A percentile compares a stretch with the other conserved stretches of the same genome.
phyloP scores from a whole-genome alignment of 2,797 vertebrate species.

The Xiphorhynchus erythropygius region DNA sequence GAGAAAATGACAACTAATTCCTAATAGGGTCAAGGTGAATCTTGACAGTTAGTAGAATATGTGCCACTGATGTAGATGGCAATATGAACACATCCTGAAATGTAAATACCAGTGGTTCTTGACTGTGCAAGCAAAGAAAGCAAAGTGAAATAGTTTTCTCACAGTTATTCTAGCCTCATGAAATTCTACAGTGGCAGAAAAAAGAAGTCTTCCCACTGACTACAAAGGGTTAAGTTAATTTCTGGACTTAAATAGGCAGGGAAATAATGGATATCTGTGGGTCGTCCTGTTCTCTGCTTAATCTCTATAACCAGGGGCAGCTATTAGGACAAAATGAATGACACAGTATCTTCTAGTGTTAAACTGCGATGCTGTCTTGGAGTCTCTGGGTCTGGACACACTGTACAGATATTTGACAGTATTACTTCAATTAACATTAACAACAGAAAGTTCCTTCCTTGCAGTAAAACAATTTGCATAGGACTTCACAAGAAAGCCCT shows the following conservation, averaged over 20 bases:
- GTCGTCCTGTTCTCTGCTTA: not conserved
- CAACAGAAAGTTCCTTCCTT: slow-evolving; percentile 50
- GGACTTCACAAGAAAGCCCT: slow-evolving; percentile 58
- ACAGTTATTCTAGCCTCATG: not conserved
- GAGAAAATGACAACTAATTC: not conserved
- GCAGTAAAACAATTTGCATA: slow-evolving; percentile 52
- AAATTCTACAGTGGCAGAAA: not conserved
- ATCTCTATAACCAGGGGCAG: not conserved
- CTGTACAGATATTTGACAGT: slow-evolving; percentile 56
- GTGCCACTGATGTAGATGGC: not conserved
- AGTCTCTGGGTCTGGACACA: slow-evolving; percentile 34
- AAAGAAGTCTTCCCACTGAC: not conserved
- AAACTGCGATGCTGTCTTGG: slow-evolving; percentile 26
- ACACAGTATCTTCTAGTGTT: not conserved
- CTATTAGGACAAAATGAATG: slow-evolving; percentile 4
- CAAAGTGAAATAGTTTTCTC: not conserved
- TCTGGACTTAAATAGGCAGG: not conserved
- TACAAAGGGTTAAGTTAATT: not conserved
- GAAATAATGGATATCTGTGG: not conserved
- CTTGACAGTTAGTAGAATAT: not conserved
- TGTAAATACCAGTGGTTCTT: not conserved
- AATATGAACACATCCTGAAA: not conserved
- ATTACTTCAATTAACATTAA: slow-evolving; percentile 51
- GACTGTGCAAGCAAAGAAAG: not conserved
- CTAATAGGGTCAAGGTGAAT: not conserved